phyloP scores from a whole-genome alignment of 1,140 invertebrate species.

The Drusus annulatus region DNA sequence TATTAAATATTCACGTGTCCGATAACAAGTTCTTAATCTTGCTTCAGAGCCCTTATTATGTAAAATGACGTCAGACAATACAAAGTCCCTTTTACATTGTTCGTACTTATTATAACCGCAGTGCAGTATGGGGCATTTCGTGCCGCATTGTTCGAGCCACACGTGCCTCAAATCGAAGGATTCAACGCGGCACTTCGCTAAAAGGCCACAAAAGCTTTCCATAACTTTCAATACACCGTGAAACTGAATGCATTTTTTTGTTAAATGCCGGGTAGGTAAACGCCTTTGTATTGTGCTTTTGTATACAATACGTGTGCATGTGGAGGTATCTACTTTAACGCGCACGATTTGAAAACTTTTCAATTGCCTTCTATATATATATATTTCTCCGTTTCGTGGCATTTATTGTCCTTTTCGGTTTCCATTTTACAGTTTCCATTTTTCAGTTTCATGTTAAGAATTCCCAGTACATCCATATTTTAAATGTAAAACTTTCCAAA shows the following conservation, averaged over 20 bases:
- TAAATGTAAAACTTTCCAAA: too few relatives aligned
- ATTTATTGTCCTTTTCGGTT: neutral
- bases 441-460: neutral
- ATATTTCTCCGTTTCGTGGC: too few relatives aligned
- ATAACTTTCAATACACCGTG: neutral
- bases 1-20: too few relatives aligned
- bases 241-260: neutral
- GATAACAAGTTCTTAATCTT: neutral
- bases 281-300: neutral
- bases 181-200: neutral
- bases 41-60: slow-evolving; percentile 9
- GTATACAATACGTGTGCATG: neutral
- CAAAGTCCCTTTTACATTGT: slow-evolving; percentile 14
- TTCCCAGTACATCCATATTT: too few relatives aligned
- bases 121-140: slow-evolving; percentile 22
- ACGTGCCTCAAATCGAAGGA: neutral
- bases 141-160: slow-evolving; percentile 32
- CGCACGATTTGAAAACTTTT: neutral
- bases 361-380: neutral
- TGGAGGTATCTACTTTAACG: neutral
- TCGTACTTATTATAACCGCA: slow-evolving; percentile 43
- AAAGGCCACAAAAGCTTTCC: neutral
- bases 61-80: slow-evolving; percentile 22
- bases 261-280: neutral
- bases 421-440: neutral